Percentiles rank a stretch among this genome's conserved stretches.
These are phyloP conservation scores for Bacillus rossius DNA, from an alignment of 1,140 invertebrate genomes.

Conservation along the genomic window DNA sequence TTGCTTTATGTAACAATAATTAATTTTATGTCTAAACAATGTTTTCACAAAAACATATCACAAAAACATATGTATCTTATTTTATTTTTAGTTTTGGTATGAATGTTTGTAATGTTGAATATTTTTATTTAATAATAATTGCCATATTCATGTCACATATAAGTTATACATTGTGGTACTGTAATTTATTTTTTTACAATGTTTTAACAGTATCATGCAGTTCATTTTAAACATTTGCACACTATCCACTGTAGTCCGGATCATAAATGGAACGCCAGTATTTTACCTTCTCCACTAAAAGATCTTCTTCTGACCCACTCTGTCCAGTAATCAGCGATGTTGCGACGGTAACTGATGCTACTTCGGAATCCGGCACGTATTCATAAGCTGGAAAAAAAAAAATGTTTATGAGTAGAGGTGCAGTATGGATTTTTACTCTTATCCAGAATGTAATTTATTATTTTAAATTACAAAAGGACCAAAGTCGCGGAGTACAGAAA, in stretches of 20 bases:
- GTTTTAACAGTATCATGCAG: too few species aligned
- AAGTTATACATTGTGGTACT: too few species aligned
- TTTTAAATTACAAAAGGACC: not conserved
- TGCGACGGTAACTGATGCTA: slow-evolving; percentile 51
- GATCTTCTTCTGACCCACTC: slow-evolving; percentile 72
- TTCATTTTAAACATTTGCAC: too few species aligned
- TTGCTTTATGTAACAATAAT: too few species aligned
- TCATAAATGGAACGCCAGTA: slow-evolving; percentile 24
- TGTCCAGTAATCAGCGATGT: slow-evolving; percentile 50
- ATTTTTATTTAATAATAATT: too few species aligned
- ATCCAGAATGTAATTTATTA: not conserved
- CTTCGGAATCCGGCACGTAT: slow-evolving; percentile 85
- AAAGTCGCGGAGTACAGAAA: not conserved
- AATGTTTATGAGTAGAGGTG: slow-evolving; percentile 19
- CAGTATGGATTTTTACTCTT: slow-evolving; percentile 14
- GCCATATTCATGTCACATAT: too few species aligned
- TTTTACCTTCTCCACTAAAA: slow-evolving; percentile 67
- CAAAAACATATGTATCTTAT: too few species aligned
- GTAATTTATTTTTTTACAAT: too few species aligned
- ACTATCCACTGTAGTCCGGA: slow-evolving; percentile 1
- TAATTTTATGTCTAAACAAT: too few species aligned
- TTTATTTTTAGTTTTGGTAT: too few species aligned
- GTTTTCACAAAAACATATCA: too few species aligned
- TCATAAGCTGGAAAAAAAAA: slow-evolving; percentile 74
- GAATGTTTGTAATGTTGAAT: too few species aligned